phyloP scores from a whole-genome alignment of 1,140 invertebrate species.

The Teleopsis dalmanni region DNA sequence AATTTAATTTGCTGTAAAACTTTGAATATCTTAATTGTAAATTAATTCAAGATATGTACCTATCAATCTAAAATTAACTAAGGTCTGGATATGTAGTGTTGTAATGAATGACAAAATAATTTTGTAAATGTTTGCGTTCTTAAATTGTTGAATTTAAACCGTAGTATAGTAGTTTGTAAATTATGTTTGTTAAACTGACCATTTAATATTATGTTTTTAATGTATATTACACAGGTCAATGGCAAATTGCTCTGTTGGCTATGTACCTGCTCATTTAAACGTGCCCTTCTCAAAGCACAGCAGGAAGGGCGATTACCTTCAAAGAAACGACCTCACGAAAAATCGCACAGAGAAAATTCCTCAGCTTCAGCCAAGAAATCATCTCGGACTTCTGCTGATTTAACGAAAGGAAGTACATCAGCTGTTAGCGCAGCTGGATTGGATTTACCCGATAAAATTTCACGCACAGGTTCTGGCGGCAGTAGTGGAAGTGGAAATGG shows the following conservation, averaged over 20 bases:
- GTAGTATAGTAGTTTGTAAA: not conserved
- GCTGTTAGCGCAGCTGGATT: constrained; percentile 44
- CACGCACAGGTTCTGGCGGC: constrained; percentile 16
- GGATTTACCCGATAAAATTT: constrained; percentile 41
- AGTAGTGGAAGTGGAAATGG: constrained; percentile 19
- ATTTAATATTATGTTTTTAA: not conserved
- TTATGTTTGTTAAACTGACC: not conserved
- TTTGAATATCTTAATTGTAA: too few relatives aligned
- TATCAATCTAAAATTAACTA: too few relatives aligned
- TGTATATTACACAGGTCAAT: constrained; percentile 65
- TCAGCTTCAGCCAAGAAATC: constrained; percentile 30
- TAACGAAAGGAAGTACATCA: constrained; percentile 59
- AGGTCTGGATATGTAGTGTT: too few relatives aligned
- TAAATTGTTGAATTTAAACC: not conserved
- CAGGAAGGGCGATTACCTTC: constrained; percentile 66
- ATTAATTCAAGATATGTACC: too few relatives aligned
- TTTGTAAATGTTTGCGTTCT: constrained; percentile 15
- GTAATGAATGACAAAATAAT: too few relatives aligned
- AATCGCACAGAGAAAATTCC: constrained; percentile 26
- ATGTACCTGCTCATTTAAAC: constrained; percentile 88
- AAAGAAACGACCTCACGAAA: constrained; percentile 52
- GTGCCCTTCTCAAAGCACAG: constrained; percentile 85
- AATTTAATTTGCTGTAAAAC: too few relatives aligned
- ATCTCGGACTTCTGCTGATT: constrained; percentile 19
- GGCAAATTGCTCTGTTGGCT: constrained; percentile 94